A percentile compares a stretch with the other conserved stretches of the same genome.
These are phyloP conservation scores for Paraescarpia echinospica DNA, from an alignment of 1,140 invertebrate species.

Conservation along the genomic window DNA sequence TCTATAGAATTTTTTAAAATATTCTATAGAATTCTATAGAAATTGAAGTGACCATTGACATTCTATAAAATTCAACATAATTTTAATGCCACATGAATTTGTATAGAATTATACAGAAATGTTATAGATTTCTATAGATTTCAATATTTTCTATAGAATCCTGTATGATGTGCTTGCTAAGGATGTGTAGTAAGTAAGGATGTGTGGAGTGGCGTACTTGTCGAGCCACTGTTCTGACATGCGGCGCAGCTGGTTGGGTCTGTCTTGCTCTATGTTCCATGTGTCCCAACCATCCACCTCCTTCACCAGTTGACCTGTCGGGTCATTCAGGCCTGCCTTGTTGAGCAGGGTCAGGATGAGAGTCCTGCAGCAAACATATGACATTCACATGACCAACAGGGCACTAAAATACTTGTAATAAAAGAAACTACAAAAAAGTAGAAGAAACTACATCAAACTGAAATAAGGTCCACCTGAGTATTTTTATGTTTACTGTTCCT, in stretches of 20 bases:
- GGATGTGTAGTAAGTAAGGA: too few species aligned
- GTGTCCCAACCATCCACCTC: constrained; percentile 57
- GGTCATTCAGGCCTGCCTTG: constrained; percentile 45
- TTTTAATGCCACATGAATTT: too few species aligned
- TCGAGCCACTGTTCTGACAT: constrained; percentile 52
- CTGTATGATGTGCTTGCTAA: too few species aligned
- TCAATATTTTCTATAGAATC: too few species aligned
- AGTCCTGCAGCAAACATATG: constrained; percentile 12
- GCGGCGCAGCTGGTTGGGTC: constrained; percentile 42
- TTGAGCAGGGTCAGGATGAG: constrained; percentile 39
- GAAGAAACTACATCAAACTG: neutral
- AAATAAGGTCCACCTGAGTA: too few species aligned
- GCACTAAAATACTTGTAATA: neutral
- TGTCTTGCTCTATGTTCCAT: constrained; percentile 53
- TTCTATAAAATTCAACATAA: too few species aligned
- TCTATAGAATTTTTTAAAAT: too few species aligned
- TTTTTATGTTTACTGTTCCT: too few species aligned
- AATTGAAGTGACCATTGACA: too few species aligned
- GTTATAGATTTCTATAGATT: too few species aligned
- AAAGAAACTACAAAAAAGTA: neutral
- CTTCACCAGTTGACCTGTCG: constrained; percentile 46
- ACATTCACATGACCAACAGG: neutral
- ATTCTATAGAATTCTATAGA: too few species aligned
- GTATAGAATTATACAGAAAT: too few species aligned
- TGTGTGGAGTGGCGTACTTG: constrained; percentile 37